phyloP scores from a whole-genome alignment of 2,113 vertebrate genomes.

The Chaetodon trifascialis region DNA sequence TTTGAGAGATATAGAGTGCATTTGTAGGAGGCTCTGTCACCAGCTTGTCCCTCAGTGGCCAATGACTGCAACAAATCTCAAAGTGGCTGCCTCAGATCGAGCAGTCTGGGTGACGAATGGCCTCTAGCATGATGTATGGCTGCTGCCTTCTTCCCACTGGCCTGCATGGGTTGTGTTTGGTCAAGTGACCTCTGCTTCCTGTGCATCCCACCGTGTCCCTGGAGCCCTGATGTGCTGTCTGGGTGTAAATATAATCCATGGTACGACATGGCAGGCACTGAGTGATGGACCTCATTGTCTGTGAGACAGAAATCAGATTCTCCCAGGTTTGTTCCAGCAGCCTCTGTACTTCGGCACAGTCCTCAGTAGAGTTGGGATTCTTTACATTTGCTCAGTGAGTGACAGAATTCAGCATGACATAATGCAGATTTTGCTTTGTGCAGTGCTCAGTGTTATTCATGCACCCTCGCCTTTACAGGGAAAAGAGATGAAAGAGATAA shows the following conservation, averaged over 20 bases:
- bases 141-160: conserved; percentile 61
- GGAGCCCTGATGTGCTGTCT: conserved; percentile 63
- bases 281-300: conserved; percentile 70
- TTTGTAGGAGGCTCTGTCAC: conserved; percentile 53
- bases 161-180: conserved; percentile 62
- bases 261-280: conserved; percentile 43
- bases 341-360: not conserved
- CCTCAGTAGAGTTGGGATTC: conserved; percentile 2
- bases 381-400: not conserved
- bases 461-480: not conserved
- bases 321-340: conserved; percentile 37
- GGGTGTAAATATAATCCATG: conserved; percentile 79
- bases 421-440: not conserved
- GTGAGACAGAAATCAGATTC: conserved; percentile 61
- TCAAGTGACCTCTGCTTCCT: conserved; percentile 75
- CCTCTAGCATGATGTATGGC: conserved; percentile 67
- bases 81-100: conserved; percentile 70
- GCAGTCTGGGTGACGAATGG: conserved; percentile 75
- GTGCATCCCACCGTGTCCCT: conserved; percentile 57
- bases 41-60: conserved; percentile 47
- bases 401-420: not conserved
- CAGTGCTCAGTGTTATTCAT: not conserved
- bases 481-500: not conserved
- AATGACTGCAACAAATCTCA: conserved; percentile 53
- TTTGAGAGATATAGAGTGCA: conserved; percentile 31